These are phyloP conservation scores for Chlorops oryzae DNA, from an alignment of 1,140 invertebrate genomes.

Conservation along the genomic window DNA sequence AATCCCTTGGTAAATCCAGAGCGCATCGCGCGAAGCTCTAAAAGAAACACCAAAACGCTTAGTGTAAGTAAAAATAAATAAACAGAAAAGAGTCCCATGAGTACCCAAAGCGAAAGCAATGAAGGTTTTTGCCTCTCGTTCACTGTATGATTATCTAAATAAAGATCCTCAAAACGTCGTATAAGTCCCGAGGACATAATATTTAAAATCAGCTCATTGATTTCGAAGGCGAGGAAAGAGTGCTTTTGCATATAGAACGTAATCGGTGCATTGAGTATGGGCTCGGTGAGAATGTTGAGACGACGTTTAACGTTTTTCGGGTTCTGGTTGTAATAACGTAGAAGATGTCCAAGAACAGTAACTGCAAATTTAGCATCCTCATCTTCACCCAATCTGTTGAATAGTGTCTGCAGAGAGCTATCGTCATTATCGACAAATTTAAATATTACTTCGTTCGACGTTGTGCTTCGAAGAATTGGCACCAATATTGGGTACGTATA, in stretches of 20 bases:
- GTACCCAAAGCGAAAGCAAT: constrained; percentile 19
- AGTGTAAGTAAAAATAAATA: constrained; percentile 17
- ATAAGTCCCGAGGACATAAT: constrained; percentile 34
- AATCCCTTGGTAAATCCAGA: background rate
- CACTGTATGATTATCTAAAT: background rate
- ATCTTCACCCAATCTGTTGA: constrained; percentile 2
- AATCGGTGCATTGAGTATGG: constrained; percentile 27
- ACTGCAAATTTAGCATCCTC: constrained; percentile 20
- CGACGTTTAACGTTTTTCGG: constrained; percentile 12
- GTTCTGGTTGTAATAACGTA: constrained; percentile 16
- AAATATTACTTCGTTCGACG: background rate
- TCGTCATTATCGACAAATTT: background rate
- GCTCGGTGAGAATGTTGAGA: constrained; percentile 18
- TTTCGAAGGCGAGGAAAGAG: constrained; percentile 25
- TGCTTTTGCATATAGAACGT: constrained; percentile 39
- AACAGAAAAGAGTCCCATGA: constrained; percentile 26
- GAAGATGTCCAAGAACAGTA: constrained; percentile 22
- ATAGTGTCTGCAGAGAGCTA: background rate
- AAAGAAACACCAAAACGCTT: constrained; percentile 21
- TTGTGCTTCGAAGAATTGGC: constrained; percentile 12
- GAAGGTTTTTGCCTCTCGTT: constrained; percentile 16
- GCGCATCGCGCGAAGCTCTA: constrained; percentile 16
- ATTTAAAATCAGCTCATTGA: constrained; percentile 27
- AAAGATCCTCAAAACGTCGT: background rate
- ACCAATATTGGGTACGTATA: constrained; percentile 22